Percentiles rank a stretch among this genome's conserved stretches.
Evolutionary conservation across 2,888 invertebrate species (phyloP).

Genomic region (Polydrusus cervinus): DNA sequence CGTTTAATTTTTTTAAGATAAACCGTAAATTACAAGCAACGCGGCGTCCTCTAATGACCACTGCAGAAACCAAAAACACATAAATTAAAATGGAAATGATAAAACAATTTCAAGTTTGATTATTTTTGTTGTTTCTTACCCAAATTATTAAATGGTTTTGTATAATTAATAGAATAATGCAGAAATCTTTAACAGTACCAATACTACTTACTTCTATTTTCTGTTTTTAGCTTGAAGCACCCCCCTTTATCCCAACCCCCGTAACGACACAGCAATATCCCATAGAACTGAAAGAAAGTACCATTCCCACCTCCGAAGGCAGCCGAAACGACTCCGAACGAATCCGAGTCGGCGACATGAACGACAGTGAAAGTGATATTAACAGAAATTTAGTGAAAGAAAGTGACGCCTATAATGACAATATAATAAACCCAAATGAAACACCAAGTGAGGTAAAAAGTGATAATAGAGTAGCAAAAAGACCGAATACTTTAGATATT

Average conservation of each 20-base stretch:
- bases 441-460: constrained; percentile 42
- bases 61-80: too few relatives aligned
- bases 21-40: too few relatives aligned
- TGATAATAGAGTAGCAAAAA: constrained; percentile 54
- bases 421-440: neutral
- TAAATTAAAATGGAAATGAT: too few relatives aligned
- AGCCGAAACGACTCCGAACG: constrained; percentile 52
- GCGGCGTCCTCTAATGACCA: too few relatives aligned
- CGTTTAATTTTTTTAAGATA: too few relatives aligned
- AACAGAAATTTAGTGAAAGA: constrained; percentile 60
- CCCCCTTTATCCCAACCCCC: constrained; percentile 58
- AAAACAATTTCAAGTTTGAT: too few relatives aligned
- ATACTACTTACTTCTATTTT: neutral
- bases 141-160: too few relatives aligned
- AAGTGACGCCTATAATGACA: constrained; percentile 21
- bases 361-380: constrained; percentile 62
- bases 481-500: constrained; percentile 65
- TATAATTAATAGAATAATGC: too few relatives aligned
- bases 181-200: too few relatives aligned
- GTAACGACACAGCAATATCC: constrained; percentile 55
- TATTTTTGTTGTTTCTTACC: too few relatives aligned
- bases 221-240: constrained; percentile 59
- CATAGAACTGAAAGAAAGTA: constrained; percentile 53
- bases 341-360: constrained; percentile 64
- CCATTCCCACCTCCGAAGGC: constrained; percentile 54